Evolutionary conservation across 2,888 invertebrate genomes (phyloP).

Genomic region (Leptopilina myrica): DNA sequence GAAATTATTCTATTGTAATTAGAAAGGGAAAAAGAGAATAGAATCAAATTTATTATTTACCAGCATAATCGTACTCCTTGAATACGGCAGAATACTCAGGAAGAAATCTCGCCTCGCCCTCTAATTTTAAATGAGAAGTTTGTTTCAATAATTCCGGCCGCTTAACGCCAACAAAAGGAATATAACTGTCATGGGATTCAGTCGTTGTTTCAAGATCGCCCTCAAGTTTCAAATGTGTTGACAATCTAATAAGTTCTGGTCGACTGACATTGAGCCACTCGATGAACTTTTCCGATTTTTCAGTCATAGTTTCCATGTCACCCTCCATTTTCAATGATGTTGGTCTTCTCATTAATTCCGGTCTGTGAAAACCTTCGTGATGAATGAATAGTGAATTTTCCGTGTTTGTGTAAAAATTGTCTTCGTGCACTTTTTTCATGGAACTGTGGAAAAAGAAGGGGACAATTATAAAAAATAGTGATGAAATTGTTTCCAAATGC

Average conservation of each 20-base stretch:
- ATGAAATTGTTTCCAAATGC: too few species aligned
- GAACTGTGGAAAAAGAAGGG: slow-evolving; percentile 56
- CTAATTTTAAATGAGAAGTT: slow-evolving; percentile 77
- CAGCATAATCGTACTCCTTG: slow-evolving; percentile 60
- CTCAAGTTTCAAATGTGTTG: slow-evolving; percentile 78
- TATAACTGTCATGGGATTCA: slow-evolving; percentile 76
- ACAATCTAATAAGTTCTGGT: slow-evolving; percentile 75
- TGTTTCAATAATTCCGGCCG: slow-evolving; percentile 74
- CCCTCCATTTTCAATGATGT: slow-evolving; percentile 78
- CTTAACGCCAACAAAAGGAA: slow-evolving; percentile 75
- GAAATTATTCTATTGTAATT: too few species aligned
- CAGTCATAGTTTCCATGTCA: slow-evolving; percentile 77
- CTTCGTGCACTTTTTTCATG: slow-evolving; percentile 66
- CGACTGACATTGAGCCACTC: slow-evolving; percentile 72
- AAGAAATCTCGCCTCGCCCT: slow-evolving; percentile 76
- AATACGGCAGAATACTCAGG: slow-evolving; percentile 77
- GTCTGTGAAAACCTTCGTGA: slow-evolving; percentile 75
- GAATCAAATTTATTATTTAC: slow-evolving; percentile 51
- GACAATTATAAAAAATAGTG: not conserved
- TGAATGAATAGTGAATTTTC: slow-evolving; percentile 78
- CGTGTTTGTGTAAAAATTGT: slow-evolving; percentile 71
- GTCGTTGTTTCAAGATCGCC: slow-evolving; percentile 77
- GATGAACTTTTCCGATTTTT: slow-evolving; percentile 77
- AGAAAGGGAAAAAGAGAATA: not conserved
- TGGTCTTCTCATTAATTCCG: slow-evolving; percentile 75